Evolutionary conservation across 2,797 vertebrate genomes (phyloP), one percentile per base, ranked within the genome.

Genomic region (Cichlasoma orientale): DNA sequence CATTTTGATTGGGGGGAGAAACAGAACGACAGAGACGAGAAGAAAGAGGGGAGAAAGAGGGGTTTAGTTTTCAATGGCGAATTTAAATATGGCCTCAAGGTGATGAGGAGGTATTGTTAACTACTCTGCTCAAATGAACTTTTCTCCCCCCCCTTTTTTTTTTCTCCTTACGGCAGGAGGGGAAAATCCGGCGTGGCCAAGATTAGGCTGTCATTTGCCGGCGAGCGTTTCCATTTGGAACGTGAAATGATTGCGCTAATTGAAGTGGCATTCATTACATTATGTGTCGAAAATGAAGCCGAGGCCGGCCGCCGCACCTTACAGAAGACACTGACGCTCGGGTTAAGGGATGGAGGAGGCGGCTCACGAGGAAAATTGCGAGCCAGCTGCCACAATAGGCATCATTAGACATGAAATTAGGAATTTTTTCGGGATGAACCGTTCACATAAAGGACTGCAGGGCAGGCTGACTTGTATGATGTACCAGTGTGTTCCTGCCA

Each of bases 31-130:
- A 78, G 78, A 54, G 44, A 56, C 19, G 25, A 47, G 72, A 55
- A 19, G 19, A 66, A 52, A 74, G 54, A 61, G 31, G 41, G 56
- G 61, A 75, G 55, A 74, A 77, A 79, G 75, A 71, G 81, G 81
- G 88, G 84, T 88, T 92, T 87, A 84, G 75, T 85, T 92, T 89
- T 94, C 91, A 92, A 87, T 88, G 83, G 82, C 23, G 63, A 79
- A 94, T 93, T 94, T 90, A 89, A 93, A 92, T 86, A 91, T 89
- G 91, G 93, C 93, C 93, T 91, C 44, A 91, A 95, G 94, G 93
- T 95, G 92, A 93, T 89, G 92, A 90, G 85, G 83, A 92, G 90
- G 90, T 92, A 92, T 94, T 94, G 91, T 95, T 92, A 87, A 89
- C 89, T 86, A 92, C 93, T 92, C 92, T 92, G 90, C 89, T 86